Percentiles rank a stretch among this genome's conserved stretches.
phyloP scores from a whole-genome alignment of 2,797 vertebrate species.

The Aphelocoma californica region DNA sequence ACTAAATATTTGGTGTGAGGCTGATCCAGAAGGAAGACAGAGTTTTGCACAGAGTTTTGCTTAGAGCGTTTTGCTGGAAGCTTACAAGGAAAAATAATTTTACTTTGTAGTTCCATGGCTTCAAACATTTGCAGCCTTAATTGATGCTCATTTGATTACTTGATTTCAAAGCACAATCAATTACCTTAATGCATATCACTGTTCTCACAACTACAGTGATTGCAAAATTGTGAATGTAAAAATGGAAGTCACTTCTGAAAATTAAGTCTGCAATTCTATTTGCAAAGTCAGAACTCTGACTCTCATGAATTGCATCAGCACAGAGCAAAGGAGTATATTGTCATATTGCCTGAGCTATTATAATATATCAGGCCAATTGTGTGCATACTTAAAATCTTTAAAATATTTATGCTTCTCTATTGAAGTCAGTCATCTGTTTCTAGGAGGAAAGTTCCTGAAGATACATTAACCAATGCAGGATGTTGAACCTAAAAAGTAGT shows the following conservation, averaged over 20 bases:
- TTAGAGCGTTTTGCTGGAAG: neutral
- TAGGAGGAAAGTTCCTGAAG: neutral
- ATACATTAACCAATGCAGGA: neutral
- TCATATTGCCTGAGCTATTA: neutral
- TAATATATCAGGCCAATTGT: neutral
- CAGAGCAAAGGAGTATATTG: neutral
- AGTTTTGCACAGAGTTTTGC: neutral
- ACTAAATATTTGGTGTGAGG: neutral
- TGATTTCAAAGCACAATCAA: slow-evolving; percentile 64
- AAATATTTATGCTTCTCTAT: neutral
- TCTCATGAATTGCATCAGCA: neutral
- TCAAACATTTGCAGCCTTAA: slow-evolving; percentile 48
- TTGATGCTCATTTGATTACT: slow-evolving; percentile 64
- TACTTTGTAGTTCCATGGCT: neutral
- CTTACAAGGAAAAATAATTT: slow-evolving; percentile 15
- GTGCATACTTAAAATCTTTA: neutral
- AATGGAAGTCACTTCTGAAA: slow-evolving; percentile 61
- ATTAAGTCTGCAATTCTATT: slow-evolving; percentile 36
- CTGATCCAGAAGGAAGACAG: neutral
- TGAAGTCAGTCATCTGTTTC: neutral
- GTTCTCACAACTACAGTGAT: slow-evolving; percentile 38
- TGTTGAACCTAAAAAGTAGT: neutral
- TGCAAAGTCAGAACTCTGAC: slow-evolving; percentile 43
- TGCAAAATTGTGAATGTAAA: slow-evolving; percentile 62
- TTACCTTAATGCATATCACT: slow-evolving; percentile 60